These are phyloP conservation scores for Sapayoa aenigma DNA, from an alignment of 2,113 vertebrate species.

Conservation along the genomic window DNA sequence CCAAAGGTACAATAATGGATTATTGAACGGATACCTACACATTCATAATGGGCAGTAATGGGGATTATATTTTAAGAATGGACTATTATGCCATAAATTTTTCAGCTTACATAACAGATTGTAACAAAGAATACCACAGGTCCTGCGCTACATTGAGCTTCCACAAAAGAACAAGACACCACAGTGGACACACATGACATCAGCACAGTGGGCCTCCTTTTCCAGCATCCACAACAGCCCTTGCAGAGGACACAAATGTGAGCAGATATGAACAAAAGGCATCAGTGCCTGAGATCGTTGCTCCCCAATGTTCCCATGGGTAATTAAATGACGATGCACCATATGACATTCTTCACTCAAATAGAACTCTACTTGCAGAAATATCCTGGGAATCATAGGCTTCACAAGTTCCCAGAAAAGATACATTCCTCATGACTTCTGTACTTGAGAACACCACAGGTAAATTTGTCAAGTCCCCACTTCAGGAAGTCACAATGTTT, in stretches of 20 bases:
- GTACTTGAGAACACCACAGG: not conserved
- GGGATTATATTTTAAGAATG: not conserved
- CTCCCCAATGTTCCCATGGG: not conserved
- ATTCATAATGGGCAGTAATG: not conserved
- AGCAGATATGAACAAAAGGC: not conserved
- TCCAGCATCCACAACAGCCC: not conserved
- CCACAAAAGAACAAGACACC: not conserved
- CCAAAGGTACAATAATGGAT: not conserved
- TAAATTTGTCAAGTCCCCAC: not conserved
- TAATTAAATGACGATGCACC: not conserved
- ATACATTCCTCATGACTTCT: not conserved
- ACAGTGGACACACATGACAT: fast-evolving
- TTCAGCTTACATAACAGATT: not conserved
- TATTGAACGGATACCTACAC: not conserved
- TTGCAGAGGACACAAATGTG: not conserved
- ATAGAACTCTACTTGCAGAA: not conserved
- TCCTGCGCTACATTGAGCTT: not conserved
- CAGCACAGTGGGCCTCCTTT: not conserved
- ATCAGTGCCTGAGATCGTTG: not conserved
- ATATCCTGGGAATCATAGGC: not conserved
- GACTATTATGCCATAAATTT: not conserved
- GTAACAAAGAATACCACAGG: not conserved
- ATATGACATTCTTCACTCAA: not conserved
- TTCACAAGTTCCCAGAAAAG: not conserved
- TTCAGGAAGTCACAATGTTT: not conserved